A percentile compares a stretch with the other conserved stretches of the same genome.
Conservation (phyloP, 2,888 invertebrate species). For the Salticus scenicus region DNA sequence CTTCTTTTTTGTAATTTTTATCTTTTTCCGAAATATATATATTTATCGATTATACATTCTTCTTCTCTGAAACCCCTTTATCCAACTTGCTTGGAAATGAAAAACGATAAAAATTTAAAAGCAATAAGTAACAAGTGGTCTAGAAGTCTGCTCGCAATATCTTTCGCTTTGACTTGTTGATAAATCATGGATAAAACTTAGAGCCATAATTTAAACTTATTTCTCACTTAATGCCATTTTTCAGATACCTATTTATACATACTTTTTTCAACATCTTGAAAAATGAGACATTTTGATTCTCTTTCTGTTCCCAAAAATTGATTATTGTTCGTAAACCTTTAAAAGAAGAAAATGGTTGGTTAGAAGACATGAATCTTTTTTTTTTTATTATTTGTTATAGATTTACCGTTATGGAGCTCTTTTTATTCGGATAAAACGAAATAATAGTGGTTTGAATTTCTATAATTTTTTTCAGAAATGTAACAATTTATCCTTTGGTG, state of each 20-base stretch:
- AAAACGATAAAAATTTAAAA: too few species aligned
- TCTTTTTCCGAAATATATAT: too few species aligned
- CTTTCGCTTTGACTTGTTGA: neutral
- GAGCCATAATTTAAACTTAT: neutral
- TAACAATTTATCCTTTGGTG: too few species aligned
- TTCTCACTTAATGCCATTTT: neutral
- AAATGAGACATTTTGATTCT: neutral
- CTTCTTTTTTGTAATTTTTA: too few species aligned
- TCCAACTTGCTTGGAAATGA: too few species aligned
- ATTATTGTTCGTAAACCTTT: neutral
- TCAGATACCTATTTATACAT: neutral
- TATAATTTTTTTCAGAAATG: too few species aligned
- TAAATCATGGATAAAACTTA: neutral
- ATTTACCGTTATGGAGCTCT: neutral
- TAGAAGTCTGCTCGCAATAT: neutral
- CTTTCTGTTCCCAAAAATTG: neutral
- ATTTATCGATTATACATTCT: too few species aligned
- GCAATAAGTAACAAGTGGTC: constrained; percentile 3
- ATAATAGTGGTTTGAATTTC: too few species aligned
- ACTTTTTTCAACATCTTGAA: neutral
- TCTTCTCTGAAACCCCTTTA: too few species aligned
- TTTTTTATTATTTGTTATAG: neutral
- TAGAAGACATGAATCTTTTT: neutral
- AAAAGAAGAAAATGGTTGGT: neutral
- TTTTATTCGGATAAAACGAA: too few species aligned